A percentile compares a stretch with the other conserved stretches of the same genome.
These are phyloP conservation scores for Pachycephala philippinensis DNA, from an alignment of 2,113 vertebrate genomes.

Conservation along the genomic window DNA sequence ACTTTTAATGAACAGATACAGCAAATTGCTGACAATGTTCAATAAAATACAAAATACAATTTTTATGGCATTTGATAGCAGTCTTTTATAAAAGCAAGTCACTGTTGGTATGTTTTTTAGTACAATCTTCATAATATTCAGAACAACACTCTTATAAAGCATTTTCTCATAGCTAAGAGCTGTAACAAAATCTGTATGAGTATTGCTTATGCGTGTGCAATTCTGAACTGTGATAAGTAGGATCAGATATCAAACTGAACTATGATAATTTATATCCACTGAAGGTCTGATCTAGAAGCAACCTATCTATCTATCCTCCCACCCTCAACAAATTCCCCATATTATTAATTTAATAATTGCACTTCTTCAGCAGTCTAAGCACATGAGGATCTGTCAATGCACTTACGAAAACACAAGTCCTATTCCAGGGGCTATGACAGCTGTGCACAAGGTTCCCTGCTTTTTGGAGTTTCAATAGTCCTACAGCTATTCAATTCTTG, in stretches of 20 bases:
- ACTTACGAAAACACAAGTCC: not conserved
- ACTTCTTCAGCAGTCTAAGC: not conserved
- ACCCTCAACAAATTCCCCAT: not conserved
- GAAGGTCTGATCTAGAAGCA: not conserved
- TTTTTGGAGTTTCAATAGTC: not conserved
- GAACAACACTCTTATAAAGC: not conserved
- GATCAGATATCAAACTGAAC: not conserved
- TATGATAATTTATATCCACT: not conserved
- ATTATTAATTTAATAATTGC: not conserved
- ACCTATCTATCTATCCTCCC: not conserved
- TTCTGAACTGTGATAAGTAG: not conserved
- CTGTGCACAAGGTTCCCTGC: not conserved
- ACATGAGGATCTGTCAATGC: not conserved
- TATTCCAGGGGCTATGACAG: not conserved
- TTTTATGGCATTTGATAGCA: constrained; percentile 18
- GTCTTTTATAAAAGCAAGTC: constrained; percentile 12
- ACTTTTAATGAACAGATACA: constrained; percentile 25
- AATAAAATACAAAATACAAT: constrained; percentile 14
- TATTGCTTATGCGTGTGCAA: not conserved
- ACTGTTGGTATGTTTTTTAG: not conserved
- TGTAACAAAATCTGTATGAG: not conserved
- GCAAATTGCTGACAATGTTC: not conserved
- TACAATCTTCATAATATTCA: not conserved
- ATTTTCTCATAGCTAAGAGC: not conserved
- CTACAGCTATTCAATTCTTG: not conserved